Percentiles rank a stretch among this genome's conserved stretches.
These are phyloP conservation scores for Caenorhabditis japonica DNA, from an alignment of 2,888 invertebrate species.

Conservation along the genomic window DNA sequence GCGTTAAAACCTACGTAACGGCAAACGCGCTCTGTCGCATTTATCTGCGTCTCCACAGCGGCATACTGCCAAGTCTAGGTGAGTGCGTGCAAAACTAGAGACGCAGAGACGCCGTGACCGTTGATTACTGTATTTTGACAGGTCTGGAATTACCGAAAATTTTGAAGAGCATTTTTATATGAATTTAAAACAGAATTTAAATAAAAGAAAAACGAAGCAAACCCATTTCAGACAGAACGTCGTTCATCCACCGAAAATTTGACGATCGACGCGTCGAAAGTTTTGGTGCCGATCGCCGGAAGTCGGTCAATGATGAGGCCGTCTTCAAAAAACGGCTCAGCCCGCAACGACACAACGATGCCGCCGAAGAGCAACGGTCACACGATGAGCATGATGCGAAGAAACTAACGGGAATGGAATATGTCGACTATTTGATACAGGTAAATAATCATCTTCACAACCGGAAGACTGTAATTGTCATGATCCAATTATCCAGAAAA, in stretches of 20 bases:
- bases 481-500: conserved; percentile 13
- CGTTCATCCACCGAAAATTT: conserved; percentile 42
- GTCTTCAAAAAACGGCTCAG: conserved; percentile 75
- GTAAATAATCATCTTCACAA: conserved; percentile 3
- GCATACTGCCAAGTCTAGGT: too few relatives aligned
- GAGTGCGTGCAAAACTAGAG: too few relatives aligned
- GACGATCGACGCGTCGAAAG: conserved; percentile 56
- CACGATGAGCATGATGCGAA: conserved; percentile 28
- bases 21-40: too few relatives aligned
- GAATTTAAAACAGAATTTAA: too few relatives aligned
- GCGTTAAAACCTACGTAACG: too few relatives aligned
- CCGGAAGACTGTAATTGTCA: background rate
- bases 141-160: too few relatives aligned
- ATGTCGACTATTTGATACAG: conserved; percentile 37
- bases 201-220: too few relatives aligned
- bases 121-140: too few relatives aligned
- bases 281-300: conserved; percentile 32
- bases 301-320: background rate
- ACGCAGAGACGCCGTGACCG: too few relatives aligned
- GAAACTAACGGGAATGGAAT: conserved; percentile 15
- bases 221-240: conserved; percentile 46
- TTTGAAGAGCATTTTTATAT: background rate
- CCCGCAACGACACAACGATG: conserved; percentile 72
- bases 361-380: conserved; percentile 40
- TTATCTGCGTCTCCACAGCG: too few relatives aligned